These are phyloP conservation scores for Anarsia innoxiella DNA, from an alignment of 2,888 invertebrate genomes.

Conservation along the genomic window DNA sequence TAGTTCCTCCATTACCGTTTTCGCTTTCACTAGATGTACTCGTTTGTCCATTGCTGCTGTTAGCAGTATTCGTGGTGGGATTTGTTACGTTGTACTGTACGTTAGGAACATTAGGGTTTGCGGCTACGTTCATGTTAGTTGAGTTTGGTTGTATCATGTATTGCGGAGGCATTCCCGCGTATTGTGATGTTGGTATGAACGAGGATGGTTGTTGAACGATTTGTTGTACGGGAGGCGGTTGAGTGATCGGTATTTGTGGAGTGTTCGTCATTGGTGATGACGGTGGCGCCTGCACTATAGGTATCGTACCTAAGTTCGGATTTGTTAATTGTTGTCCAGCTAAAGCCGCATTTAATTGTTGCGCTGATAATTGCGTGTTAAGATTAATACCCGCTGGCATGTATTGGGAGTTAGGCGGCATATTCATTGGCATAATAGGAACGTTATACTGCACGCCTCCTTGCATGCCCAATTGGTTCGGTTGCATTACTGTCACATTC, in stretches of 20 bases:
- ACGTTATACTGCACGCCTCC: slow-evolving; percentile 64
- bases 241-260: slow-evolving; percentile 42
- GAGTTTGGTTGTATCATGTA: slow-evolving; percentile 59
- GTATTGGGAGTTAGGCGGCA: slow-evolving; percentile 56
- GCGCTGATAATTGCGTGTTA: slow-evolving; percentile 60
- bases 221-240: slow-evolving; percentile 50
- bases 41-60: slow-evolving; percentile 47
- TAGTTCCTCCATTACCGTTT: slow-evolving; percentile 37
- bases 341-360: slow-evolving; percentile 61
- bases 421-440: slow-evolving; percentile 62
- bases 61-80: slow-evolving; percentile 24
- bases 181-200: slow-evolving; percentile 56
- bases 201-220: slow-evolving; percentile 52
- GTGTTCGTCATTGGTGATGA: slow-evolving; percentile 45
- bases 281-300: slow-evolving; percentile 57
- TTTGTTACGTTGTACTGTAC: slow-evolving; percentile 47
- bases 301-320: slow-evolving; percentile 52
- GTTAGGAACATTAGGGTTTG: slow-evolving; percentile 45
- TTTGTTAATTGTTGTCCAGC: slow-evolving; percentile 53
- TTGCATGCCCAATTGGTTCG: slow-evolving; percentile 57
- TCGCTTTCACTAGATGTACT: slow-evolving; percentile 41
- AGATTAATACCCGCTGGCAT: slow-evolving; percentile 59
- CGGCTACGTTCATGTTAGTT: slow-evolving; percentile 40
- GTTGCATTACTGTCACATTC: slow-evolving; percentile 66
- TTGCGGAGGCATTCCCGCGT: slow-evolving; percentile 49